These are phyloP conservation scores for Rhabdophis nuchalis DNA, from an alignment of 2,797 vertebrate species.

Conservation along the genomic window DNA sequence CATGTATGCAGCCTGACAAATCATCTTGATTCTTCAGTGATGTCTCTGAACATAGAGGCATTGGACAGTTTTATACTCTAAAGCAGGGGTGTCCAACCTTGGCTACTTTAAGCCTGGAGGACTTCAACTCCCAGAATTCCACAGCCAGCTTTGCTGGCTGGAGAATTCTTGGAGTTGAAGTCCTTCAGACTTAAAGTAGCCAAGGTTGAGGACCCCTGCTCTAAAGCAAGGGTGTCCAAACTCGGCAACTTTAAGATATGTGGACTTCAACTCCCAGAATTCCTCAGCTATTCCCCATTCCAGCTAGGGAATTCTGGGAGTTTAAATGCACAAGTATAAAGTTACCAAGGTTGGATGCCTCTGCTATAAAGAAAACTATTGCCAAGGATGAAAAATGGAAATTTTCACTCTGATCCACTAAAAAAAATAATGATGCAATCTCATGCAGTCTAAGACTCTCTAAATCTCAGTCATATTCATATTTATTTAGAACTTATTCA, in stretches of 20 bases:
- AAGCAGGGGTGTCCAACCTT: neutral
- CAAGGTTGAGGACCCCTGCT: too few relatives aligned
- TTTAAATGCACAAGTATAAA: neutral
- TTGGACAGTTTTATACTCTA: conserved; percentile 17
- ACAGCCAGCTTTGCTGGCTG: too few relatives aligned
- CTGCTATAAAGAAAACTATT: neutral
- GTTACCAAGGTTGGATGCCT: neutral
- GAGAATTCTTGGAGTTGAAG: too few relatives aligned
- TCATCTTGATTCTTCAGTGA: neutral
- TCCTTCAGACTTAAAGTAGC: too few relatives aligned
- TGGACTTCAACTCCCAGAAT: neutral
- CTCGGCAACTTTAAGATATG: neutral
- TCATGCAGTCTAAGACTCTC: too few relatives aligned
- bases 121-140: neutral
- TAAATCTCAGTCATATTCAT: neutral
- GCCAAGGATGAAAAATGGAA: neutral
- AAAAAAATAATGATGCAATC: neutral
- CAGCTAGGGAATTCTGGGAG: neutral
- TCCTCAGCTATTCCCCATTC: neutral
- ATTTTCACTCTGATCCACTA: neutral
- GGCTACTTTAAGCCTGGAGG: neutral
- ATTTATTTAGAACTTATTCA: neutral
- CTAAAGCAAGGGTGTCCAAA: neutral
- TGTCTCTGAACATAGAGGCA: neutral
- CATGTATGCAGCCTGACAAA: neutral